Conservation (phyloP, 2,797 vertebrate species). For the Rhincodon typus region DNA sequence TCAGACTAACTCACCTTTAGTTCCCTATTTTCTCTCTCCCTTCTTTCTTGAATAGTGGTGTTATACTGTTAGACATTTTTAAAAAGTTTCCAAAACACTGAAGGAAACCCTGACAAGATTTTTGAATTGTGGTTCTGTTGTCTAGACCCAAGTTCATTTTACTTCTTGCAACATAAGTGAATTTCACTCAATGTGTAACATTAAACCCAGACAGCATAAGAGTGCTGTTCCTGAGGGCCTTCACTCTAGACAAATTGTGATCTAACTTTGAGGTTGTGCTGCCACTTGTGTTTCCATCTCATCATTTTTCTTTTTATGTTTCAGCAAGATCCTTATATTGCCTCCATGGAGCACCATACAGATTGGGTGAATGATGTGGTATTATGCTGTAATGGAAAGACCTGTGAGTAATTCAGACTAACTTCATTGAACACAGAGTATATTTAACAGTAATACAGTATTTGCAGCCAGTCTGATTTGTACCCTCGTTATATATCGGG, state of each 20-base stretch:
- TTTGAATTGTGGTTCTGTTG: neutral
- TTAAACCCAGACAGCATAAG: neutral
- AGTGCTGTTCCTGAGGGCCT: neutral
- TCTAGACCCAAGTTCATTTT: neutral
- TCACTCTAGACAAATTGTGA: neutral
- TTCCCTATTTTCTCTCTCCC: too few species aligned
- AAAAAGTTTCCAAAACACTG: neutral
- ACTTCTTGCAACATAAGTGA: neutral
- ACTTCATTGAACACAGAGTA: neutral
- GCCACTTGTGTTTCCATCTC: too few species aligned
- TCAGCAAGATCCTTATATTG: conserved; percentile 96
- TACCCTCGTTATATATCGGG: neutral
- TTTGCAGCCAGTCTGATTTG: neutral
- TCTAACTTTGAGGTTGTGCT: neutral
- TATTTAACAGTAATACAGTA: neutral
- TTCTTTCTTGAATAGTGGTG: too few species aligned
- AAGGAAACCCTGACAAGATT: neutral
- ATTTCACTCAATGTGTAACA: neutral
- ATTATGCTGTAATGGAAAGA: conserved; percentile 98
- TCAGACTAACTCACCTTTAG: too few species aligned
- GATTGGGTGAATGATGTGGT: conserved; percentile 99
- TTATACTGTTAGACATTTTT: neutral
- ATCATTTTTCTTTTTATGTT: conserved; percentile 40
- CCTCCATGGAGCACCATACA: conserved; percentile 98
- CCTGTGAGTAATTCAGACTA: conserved; percentile 68